Conservation (phyloP, 2,797 vertebrate species). For the Megalops cyprinoides region DNA sequence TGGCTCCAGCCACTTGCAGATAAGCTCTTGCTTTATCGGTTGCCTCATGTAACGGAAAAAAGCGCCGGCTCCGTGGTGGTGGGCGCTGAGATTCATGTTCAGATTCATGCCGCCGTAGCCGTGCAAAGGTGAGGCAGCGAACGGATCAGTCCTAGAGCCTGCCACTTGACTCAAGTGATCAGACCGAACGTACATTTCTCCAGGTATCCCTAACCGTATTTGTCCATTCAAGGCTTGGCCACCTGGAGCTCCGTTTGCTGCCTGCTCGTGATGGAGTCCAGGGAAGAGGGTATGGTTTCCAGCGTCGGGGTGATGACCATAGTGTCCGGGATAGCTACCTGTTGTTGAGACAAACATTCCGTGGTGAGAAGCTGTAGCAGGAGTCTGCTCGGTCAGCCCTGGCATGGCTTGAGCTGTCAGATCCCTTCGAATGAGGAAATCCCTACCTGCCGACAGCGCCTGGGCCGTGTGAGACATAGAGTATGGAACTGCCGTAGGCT, state of each 20-base stretch:
- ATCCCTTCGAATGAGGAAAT: slow-evolving; percentile 85
- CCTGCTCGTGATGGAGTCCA: slow-evolving; percentile 91
- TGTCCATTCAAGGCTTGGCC: slow-evolving; percentile 93
- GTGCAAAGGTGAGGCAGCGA: slow-evolving; percentile 93
- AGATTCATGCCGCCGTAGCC: slow-evolving; percentile 97
- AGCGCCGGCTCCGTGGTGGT: slow-evolving; percentile 95
- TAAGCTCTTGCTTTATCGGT: slow-evolving; percentile 96
- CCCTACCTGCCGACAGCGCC: slow-evolving; percentile 87
- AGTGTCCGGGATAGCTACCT: slow-evolving; percentile 96
- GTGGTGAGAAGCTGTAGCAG: slow-evolving; percentile 88
- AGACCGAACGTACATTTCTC: slow-evolving; percentile 96
- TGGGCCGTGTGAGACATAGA: slow-evolving; percentile 81
- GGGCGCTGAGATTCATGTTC: slow-evolving; percentile 99
- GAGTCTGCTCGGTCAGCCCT: slow-evolving; percentile 81
- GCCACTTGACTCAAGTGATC: slow-evolving; percentile 97
- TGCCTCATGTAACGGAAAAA: slow-evolving; percentile 97
- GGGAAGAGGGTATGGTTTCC: slow-evolving; percentile 88
- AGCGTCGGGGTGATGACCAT: slow-evolving; percentile 87
- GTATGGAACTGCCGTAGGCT: slow-evolving; percentile 79
- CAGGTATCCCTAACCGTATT: slow-evolving; percentile 98
- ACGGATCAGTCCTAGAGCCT: slow-evolving; percentile 97
- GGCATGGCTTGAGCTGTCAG: slow-evolving; percentile 87
- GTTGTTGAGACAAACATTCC: slow-evolving; percentile 99
- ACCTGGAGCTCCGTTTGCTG: slow-evolving; percentile 88
- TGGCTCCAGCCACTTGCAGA: slow-evolving; percentile 98